Evolutionary conservation across 2,797 vertebrate genomes (phyloP).

Genomic region (Anomalospiza imberbis): DNA sequence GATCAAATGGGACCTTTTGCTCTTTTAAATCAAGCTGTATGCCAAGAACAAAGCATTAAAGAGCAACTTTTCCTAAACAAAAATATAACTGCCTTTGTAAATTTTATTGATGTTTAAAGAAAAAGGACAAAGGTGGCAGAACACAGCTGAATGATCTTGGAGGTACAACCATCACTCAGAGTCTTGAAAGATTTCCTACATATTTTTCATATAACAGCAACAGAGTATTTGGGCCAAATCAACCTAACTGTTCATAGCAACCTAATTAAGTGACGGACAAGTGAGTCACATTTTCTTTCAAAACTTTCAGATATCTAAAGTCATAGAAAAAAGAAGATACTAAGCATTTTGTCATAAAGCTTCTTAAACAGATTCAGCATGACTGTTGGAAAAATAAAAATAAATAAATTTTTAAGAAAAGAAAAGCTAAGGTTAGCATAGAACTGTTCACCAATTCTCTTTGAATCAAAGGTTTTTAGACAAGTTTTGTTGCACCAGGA

Average conservation of each 20-base stretch:
- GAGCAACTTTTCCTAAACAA: neutral
- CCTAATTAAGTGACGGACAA: neutral
- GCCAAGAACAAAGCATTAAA: neutral
- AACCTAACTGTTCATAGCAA: neutral
- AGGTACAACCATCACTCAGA: neutral
- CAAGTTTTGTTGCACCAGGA: conserved; percentile 16
- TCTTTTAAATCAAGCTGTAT: neutral
- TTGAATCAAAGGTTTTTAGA: neutral
- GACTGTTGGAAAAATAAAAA: accelerated
- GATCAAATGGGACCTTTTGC: neutral
- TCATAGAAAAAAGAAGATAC: neutral
- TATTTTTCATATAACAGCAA: neutral
- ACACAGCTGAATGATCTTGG: neutral
- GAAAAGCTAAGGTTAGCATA: neutral
- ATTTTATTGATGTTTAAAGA: neutral
- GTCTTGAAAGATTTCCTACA: neutral
- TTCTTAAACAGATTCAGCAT: neutral
- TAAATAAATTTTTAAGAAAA: neutral
- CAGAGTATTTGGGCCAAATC: neutral
- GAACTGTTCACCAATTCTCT: neutral
- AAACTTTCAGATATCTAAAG: neutral
- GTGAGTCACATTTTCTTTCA: neutral
- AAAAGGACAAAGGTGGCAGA: neutral
- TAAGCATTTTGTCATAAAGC: neutral
- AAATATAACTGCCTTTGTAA: neutral